Base-by-base conservation (phyloP, 2,888 invertebrate species). In the Lasioglossum malachurum region DNA sequence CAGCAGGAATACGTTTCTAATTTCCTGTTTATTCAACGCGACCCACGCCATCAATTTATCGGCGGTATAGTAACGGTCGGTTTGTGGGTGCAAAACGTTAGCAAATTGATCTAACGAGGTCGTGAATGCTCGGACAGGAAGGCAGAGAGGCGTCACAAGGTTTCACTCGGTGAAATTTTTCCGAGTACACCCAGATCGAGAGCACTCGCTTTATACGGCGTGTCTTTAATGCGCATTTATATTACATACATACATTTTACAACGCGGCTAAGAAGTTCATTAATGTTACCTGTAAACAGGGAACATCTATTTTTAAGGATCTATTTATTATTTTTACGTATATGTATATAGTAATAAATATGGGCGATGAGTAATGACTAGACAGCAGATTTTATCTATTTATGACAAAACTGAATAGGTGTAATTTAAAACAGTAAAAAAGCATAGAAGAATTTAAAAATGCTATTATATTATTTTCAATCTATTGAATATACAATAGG, bases 121-220 rank as follows among this genome's bases (percentile, higher is more conserved):
- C 91, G 88, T 78, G 83, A 83, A 82, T 84, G 88, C 89, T 82
- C 88, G 81, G 44, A 80, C 90, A 84, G 81, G 84, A 88, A 83
- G 83, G 79, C 82, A 77, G 77, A 72, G 64, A 78, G 81, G 81
- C 79, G 83, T 77, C 75, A 53, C 73, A 82, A 64, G 87, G 87
- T 91, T 91, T 91, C 90, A 90, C 91, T 89, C 78, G 90, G 90
- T 90, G 91, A 91, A 91, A 91, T 86, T 89, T 91, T 90, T 90
- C 79, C 86, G 67, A 57, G 41, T 83, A n/a, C 57, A n/a, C 57
- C 60, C 72, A 69, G 53, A 82, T 83, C 57, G 82, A 41, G 78
- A 79, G 69, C 74, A 31, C 81, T 67, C 27, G 75, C 31, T 31
- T 78, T 46, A 23, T 8, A 16, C 31, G 19, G 46, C 31, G 64